Base-by-base conservation (phyloP, 2,113 vertebrate species). In the Aegotheles bennettii region DNA sequence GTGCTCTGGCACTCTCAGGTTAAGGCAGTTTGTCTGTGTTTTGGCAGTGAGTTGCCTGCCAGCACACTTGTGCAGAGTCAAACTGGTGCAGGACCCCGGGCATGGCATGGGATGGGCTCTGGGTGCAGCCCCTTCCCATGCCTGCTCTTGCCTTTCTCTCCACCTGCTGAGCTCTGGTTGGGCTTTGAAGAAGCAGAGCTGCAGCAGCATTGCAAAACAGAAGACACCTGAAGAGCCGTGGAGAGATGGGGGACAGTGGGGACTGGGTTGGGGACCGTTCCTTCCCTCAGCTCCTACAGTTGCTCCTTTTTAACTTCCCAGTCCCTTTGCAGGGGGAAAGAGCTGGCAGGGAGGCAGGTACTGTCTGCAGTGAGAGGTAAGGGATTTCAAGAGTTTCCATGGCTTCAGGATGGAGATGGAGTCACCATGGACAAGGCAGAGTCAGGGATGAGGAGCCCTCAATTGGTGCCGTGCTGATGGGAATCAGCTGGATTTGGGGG, bases 21-120 rank as follows among this genome's bases (percentile, higher is more conserved):
- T 2, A 5, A 20, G 40, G 50, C 36, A 10, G 57, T 0, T n/a
- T n/a, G n/a, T n/a, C n/a, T n/a, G 0, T 1, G 26, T 43, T 68
- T 42, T 12, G 63, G 73, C 68, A n/a, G 35, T 0, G 21, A n/a
- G 6, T 1, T 7, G 56, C 45, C 29, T 40, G 11, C 43, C 38
- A 13, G 26, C 0, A 2, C 36, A 48, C 5, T 64, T 26, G 21
- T 4, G 78, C 17, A 4, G 42, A 48, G 42, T 65, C 18, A 51
- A 19, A 31, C 7, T 12, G 4, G 2, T 0, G 16, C 13, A 20
- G 61, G 65, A 31, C 43, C 16, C 18, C 2, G 0, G 31, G 43
- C 19, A 1, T 0, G 25, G 67, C n/a, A 13, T 12, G 67, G 57
- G 13, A 11, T 0, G 4, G 63, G 63, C 6, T 15, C 10, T 2